Evolutionary conservation across 2,888 invertebrate species (phyloP).

Genomic region (Liodrosophila aerea): DNA sequence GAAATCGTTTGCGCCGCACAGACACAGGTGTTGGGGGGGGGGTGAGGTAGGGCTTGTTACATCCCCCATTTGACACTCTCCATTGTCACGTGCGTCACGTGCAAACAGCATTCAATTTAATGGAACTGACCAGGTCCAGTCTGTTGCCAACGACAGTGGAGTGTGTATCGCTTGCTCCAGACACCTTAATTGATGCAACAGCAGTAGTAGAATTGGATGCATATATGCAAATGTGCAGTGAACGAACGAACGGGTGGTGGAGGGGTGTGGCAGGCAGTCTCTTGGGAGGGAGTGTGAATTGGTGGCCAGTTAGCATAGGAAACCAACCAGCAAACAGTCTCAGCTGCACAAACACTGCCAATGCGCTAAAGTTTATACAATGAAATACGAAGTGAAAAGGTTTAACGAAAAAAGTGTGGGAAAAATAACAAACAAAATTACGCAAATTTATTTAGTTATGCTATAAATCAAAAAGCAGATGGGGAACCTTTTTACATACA

Average conservation of each 20-base stretch:
- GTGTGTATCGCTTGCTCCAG: conserved; percentile 38
- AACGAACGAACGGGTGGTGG: not conserved
- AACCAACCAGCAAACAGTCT: conserved; percentile 10
- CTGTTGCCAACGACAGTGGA: not conserved
- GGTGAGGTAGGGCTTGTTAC: not conserved
- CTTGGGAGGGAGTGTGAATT: conserved; percentile 24
- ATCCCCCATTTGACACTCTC: conserved; percentile 8
- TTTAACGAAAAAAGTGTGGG: conserved; percentile 2
- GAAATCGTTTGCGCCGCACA: conserved; percentile 51
- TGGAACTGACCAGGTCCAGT: conserved; percentile 34
- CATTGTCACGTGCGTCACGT: conserved; percentile 59
- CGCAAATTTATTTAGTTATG: conserved; percentile 10
- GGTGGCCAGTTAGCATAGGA: conserved; percentile 25
- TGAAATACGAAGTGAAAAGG: conserved; percentile 15
- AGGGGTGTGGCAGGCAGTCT: not conserved
- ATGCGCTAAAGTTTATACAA: conserved; percentile 10
- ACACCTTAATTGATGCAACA: conserved; percentile 68
- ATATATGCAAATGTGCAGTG: conserved; percentile 53
- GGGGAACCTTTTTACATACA: not conserved
- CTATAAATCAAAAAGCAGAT: conserved; percentile 12
- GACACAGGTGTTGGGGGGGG: not conserved
- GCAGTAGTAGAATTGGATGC: conserved; percentile 33
- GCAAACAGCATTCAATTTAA: conserved; percentile 56
- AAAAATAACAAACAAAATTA: conserved; percentile 5
- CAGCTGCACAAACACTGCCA: conserved; percentile 39